phyloP scores from a whole-genome alignment of 2,797 vertebrate genomes.

The Smutsia temminckii region DNA sequence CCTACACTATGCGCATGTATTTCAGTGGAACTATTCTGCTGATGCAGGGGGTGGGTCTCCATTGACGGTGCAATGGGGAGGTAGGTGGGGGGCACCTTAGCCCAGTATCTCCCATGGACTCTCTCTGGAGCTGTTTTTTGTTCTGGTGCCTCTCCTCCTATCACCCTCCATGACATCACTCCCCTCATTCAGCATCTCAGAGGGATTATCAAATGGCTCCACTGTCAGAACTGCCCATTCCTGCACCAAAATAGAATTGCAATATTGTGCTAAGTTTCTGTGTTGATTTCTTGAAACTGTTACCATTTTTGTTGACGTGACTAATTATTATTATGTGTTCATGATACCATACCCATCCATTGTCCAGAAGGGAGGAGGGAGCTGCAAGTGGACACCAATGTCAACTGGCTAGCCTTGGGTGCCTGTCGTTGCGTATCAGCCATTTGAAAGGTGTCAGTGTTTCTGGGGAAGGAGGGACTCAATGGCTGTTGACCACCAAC shows the following conservation, averaged over 20 bases:
- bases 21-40: background rate
- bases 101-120: background rate
- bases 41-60: too few relatives aligned
- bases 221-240: background rate
- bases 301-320: constrained; percentile 49
- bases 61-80: background rate
- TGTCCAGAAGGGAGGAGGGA: background rate
- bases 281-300: background rate
- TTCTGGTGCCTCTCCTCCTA: constrained; percentile 33
- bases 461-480: background rate
- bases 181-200: constrained; percentile 52
- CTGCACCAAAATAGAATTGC: constrained; percentile 60
- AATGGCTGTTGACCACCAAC: background rate
- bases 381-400: background rate
- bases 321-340: constrained; percentile 18
- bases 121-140: constrained; percentile 66
- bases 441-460: background rate
- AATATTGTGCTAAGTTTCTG: constrained; percentile 23
- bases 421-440: background rate
- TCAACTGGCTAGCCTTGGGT: background rate
- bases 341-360: background rate
- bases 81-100: fast-evolving
- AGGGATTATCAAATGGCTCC: constrained; percentile 68
- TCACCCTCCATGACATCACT: constrained; percentile 38
- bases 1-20: fast-evolving